A percentile compares a stretch with the other conserved stretches of the same genome.
These are phyloP conservation scores for Montipora cactus DNA, from an alignment of 64 coral and sea anemone genomes.

Conservation along the genomic window DNA sequence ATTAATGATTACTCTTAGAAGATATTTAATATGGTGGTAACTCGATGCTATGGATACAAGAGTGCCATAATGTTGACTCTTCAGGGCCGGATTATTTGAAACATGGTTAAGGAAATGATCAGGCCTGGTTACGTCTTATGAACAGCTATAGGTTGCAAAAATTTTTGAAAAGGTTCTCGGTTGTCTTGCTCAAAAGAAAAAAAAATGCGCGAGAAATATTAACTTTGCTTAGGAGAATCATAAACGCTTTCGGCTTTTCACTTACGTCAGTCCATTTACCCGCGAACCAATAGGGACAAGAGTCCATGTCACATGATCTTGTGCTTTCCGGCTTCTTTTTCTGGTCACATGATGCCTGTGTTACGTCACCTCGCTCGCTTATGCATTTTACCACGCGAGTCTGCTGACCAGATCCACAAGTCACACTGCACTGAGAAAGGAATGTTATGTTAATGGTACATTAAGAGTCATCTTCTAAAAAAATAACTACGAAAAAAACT, in stretches of 20 bases:
- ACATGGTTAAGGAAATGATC: no score
- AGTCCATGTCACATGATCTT: slow-evolving; percentile 14
- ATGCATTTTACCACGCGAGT: slow-evolving; percentile 21
- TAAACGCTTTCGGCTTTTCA: not conserved
- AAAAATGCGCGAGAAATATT: no score
- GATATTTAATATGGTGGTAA: no score
- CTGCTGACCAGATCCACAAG: slow-evolving; percentile 55
- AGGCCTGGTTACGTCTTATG: no score
- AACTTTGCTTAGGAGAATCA: not conserved
- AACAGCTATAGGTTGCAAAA: no score
- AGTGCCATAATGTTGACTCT: no score
- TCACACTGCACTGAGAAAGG: slow-evolving; percentile 61
- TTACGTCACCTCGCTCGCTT: not conserved
- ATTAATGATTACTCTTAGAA: no score
- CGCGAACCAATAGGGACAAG: slow-evolving; percentile 54
- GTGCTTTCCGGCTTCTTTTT: not conserved
- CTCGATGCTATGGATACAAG: no score
- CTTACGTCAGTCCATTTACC: slow-evolving; percentile 67
- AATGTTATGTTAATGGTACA: not conserved
- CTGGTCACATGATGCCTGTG: not conserved
- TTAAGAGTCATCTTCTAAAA: no score
- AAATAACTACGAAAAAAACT: not conserved
- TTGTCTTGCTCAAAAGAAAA: no score
- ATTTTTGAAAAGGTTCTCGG: no score
- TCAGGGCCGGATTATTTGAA: no score